Evolutionary conservation across 2,888 invertebrate species (phyloP).

Genomic region (Cephus nigrinus): DNA sequence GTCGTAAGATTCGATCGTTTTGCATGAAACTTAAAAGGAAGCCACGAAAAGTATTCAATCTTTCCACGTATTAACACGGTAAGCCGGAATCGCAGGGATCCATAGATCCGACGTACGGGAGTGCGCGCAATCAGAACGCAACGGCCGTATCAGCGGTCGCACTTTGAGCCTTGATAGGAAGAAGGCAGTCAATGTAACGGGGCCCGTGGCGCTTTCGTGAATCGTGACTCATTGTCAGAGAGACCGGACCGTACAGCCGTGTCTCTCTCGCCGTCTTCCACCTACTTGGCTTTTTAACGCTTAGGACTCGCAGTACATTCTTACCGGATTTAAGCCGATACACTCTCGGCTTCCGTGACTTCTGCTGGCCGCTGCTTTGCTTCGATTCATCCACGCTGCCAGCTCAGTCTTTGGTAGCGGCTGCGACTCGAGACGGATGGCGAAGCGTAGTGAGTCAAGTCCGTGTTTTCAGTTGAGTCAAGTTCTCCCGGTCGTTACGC

Average conservation of each 20-base stretch:
- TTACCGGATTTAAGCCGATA: background rate
- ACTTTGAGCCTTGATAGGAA: slow-evolving; percentile 10
- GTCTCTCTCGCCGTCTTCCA: background rate
- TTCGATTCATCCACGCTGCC: background rate
- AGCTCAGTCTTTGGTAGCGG: background rate
- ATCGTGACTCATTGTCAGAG: background rate
- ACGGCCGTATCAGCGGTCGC: slow-evolving; percentile 4
- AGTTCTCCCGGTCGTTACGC: background rate
- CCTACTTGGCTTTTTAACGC: background rate
- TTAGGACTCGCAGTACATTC: background rate
- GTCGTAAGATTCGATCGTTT: background rate
- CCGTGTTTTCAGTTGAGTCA: background rate
- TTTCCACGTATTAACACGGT: background rate
- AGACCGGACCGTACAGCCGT: background rate
- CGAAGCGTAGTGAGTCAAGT: background rate
- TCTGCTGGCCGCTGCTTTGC: background rate
- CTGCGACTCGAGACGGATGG: background rate
- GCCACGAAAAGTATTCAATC: background rate
- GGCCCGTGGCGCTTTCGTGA: slow-evolving; percentile 1
- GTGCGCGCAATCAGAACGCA: background rate
- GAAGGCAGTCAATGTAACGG: background rate
- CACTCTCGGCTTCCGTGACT: background rate
- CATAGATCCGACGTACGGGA: background rate
- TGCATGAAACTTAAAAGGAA: background rate
- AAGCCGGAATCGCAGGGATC: background rate